These are phyloP conservation scores for Platorchestia sp. DNA, from an alignment of 1,140 invertebrate species.

Conservation along the genomic window DNA sequence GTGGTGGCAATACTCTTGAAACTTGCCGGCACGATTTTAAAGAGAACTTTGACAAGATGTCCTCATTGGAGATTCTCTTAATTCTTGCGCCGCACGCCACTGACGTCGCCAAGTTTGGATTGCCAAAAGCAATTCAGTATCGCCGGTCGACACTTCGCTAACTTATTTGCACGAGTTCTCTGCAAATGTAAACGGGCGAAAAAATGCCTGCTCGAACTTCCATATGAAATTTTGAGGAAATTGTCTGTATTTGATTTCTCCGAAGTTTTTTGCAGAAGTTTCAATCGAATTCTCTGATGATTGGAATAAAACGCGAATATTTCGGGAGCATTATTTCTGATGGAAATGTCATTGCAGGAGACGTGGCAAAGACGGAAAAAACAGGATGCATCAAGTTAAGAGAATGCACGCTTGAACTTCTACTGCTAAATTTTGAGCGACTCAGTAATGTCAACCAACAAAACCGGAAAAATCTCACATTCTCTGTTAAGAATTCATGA, in stretches of 20 bases:
- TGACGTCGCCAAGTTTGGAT: conserved; percentile 38
- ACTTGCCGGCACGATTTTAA: background rate
- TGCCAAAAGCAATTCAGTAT: conserved; percentile 48
- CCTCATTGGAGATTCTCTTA: conserved; percentile 27
- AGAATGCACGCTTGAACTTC: background rate
- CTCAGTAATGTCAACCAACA: background rate
- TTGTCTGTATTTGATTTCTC: conserved; percentile 55
- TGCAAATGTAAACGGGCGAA: conserved; percentile 40
- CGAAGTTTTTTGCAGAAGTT: conserved; percentile 33
- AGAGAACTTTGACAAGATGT: conserved; percentile 5
- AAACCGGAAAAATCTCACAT: background rate
- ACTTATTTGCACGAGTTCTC: conserved; percentile 35
- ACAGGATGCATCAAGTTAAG: conserved; percentile 18
- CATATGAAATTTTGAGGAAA: conserved; percentile 52
- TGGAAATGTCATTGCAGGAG: conserved; percentile 16
- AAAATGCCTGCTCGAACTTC: conserved; percentile 28
- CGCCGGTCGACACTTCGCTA: conserved; percentile 48
- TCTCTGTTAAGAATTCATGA: background rate
- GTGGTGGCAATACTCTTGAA: background rate
- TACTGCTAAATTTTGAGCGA: background rate
- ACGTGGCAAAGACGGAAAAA: background rate
- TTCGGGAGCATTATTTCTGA: conserved; percentile 13
- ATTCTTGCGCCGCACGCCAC: background rate
- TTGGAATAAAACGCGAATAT: conserved; percentile 21
- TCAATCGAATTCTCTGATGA: conserved; percentile 42